Conservation (phyloP, 2,888 invertebrate species). For the Cyclophora punctaria region DNA sequence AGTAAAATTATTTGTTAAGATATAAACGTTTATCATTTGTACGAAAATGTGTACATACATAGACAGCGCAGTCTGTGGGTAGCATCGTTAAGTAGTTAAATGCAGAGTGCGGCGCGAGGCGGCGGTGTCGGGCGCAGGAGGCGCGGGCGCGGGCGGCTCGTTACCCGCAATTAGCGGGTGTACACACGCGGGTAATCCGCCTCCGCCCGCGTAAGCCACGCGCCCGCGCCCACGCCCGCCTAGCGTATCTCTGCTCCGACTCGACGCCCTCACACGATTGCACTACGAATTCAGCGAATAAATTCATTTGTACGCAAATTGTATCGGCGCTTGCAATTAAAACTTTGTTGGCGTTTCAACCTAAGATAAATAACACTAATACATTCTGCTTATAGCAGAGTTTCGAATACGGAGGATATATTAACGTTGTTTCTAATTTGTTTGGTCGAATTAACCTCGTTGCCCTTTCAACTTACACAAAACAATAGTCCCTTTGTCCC, state of each 20-base stretch:
- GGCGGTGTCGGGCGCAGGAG: slow-evolving; percentile 16
- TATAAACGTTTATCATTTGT: too few species aligned
- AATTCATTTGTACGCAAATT: slow-evolving; percentile 76
- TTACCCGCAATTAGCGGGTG: slow-evolving; percentile 68
- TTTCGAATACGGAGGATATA: slow-evolving; percentile 69
- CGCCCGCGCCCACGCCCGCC: slow-evolving; percentile 21
- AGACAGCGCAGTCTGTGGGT: not conserved
- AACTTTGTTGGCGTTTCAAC: slow-evolving; percentile 71
- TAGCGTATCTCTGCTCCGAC: slow-evolving; percentile 19
- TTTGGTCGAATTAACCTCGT: slow-evolving; percentile 66
- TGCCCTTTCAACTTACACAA: slow-evolving; percentile 51
- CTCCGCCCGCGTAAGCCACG: slow-evolving; percentile 22
- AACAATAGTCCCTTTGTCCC: slow-evolving; percentile 52
- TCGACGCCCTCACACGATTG: slow-evolving; percentile 41
- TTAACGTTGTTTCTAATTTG: slow-evolving; percentile 73
- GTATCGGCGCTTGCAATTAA: slow-evolving; percentile 75
- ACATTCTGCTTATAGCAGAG: slow-evolving; percentile 73
- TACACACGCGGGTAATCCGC: slow-evolving; percentile 65
- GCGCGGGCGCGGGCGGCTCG: slow-evolving; percentile 38
- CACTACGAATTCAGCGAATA: slow-evolving; percentile 71
- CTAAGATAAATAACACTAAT: slow-evolving; percentile 75
- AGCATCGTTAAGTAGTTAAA: slow-evolving; percentile 1
- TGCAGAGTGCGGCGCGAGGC: slow-evolving; percentile 7
- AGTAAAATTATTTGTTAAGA: too few species aligned
- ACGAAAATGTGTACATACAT: too few species aligned